phyloP scores from a whole-genome alignment of 2,888 invertebrate species.

The Apomyelois bistriatella region DNA sequence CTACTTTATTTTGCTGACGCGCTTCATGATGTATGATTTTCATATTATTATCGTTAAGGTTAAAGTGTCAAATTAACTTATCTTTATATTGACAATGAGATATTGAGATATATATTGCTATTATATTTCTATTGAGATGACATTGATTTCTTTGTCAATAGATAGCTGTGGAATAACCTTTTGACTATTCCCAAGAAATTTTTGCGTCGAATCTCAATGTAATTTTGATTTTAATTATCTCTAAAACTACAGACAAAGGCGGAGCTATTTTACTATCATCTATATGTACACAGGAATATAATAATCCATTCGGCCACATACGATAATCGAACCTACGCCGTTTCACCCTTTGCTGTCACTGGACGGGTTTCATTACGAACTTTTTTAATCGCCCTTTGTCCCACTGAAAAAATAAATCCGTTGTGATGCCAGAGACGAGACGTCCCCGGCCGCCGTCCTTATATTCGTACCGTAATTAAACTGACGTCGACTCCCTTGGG shows the following conservation, averaged over 20 bases:
- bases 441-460: slow-evolving; percentile 31
- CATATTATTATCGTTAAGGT: too few relatives aligned
- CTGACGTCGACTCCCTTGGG: slow-evolving; percentile 69
- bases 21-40: not conserved
- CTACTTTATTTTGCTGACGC: not conserved
- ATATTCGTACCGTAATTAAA: slow-evolving; percentile 62
- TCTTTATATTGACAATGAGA: too few relatives aligned
- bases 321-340: slow-evolving; percentile 28
- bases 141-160: too few relatives aligned
- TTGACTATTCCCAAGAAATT: too few relatives aligned
- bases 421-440: slow-evolving; percentile 59
- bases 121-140: too few relatives aligned
- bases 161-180: too few relatives aligned
- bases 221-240: too few relatives aligned
- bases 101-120: too few relatives aligned
- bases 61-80: too few relatives aligned
- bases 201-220: too few relatives aligned
- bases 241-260: not conserved
- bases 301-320: not conserved
- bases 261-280: too few relatives aligned
- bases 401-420: slow-evolving; percentile 69
- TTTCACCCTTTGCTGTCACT: slow-evolving; percentile 63
- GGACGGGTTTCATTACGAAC: slow-evolving; percentile 72
- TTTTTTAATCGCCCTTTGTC: slow-evolving; percentile 78
- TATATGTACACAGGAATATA: too few relatives aligned